These are phyloP conservation scores for Hystrix brachyura DNA, from an alignment of 2,113 vertebrate genomes.

Conservation along the genomic window DNA sequence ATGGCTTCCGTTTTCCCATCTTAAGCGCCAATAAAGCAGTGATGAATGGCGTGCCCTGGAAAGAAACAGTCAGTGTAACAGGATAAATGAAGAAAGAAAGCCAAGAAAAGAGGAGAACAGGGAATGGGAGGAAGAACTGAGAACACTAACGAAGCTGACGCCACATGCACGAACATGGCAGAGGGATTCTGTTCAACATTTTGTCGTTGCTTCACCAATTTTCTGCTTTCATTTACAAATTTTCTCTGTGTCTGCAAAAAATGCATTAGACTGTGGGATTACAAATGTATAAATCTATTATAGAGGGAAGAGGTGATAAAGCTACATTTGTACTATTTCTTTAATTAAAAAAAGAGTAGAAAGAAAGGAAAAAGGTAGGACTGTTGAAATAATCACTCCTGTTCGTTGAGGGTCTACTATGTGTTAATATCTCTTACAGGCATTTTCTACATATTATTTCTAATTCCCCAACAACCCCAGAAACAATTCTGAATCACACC, in stretches of 20 bases:
- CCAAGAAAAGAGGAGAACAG: neutral
- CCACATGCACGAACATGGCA: neutral
- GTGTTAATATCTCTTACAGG: neutral
- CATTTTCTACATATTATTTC: conserved; percentile 23
- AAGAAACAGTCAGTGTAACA: conserved; percentile 21
- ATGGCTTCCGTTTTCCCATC: conserved; percentile 51
- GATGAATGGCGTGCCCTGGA: conserved; percentile 5
- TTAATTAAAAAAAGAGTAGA: neutral
- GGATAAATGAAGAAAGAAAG: conserved; percentile 49
- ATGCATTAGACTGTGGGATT: neutral
- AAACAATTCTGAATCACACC: neutral
- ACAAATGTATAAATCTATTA: neutral
- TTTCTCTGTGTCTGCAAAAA: neutral
- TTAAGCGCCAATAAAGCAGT: conserved; percentile 26
- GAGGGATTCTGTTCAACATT: neutral
- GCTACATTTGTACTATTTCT: neutral
- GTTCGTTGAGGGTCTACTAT: neutral
- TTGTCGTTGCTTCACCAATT: neutral
- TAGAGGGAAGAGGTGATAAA: neutral
- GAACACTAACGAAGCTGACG: neutral
- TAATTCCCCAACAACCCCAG: neutral
- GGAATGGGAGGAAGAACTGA: neutral
- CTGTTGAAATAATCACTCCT: neutral
- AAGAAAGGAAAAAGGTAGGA: neutral
- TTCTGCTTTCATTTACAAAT: neutral